Conservation (phyloP, 2,888 invertebrate species). For the Dichetophora obliterata region DNA sequence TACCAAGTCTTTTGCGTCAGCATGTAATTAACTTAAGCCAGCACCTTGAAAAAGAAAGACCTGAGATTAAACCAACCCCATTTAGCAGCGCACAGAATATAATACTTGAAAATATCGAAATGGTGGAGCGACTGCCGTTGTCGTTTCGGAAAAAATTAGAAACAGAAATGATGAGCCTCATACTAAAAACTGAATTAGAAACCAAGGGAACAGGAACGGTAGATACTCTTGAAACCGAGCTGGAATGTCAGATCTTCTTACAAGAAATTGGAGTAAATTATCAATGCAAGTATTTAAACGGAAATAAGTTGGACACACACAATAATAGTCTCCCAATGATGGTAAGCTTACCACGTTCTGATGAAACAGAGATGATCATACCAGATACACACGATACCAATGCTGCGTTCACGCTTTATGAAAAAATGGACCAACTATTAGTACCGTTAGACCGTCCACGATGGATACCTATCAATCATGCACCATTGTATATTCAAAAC, state of each 20-base stretch:
- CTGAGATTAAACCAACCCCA: conserved; percentile 23
- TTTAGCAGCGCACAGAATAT: conserved; percentile 31
- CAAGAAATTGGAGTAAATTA: conserved; percentile 47
- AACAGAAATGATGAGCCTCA: conserved; percentile 55
- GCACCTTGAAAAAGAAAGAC: conserved; percentile 35
- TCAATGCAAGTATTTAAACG: not conserved
- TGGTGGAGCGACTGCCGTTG: conserved; percentile 47
- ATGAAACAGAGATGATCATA: too few species aligned
- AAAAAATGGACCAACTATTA: not conserved
- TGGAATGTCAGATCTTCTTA: conserved; percentile 53
- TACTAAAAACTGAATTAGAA: conserved; percentile 52
- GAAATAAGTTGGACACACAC: not conserved
- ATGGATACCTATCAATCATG: conserved; percentile 45
- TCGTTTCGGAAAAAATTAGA: conserved; percentile 51
- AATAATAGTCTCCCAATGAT: not conserved
- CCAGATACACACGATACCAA: too few species aligned
- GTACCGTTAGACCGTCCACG: conserved; percentile 43
- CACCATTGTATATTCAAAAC: conserved; percentile 46
- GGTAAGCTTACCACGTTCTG: not conserved
- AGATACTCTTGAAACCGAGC: conserved; percentile 34
- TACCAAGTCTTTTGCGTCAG: conserved; percentile 48
- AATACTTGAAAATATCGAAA: conserved; percentile 47
- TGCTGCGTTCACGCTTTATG: not conserved
- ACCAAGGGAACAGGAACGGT: conserved; percentile 37
- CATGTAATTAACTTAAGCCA: conserved; percentile 50